A percentile compares a stretch with the other conserved stretches of the same genome.
These are phyloP conservation scores for Rhadinocentrus ornatus DNA, from an alignment of 2,797 vertebrate species.

Conservation along the genomic window DNA sequence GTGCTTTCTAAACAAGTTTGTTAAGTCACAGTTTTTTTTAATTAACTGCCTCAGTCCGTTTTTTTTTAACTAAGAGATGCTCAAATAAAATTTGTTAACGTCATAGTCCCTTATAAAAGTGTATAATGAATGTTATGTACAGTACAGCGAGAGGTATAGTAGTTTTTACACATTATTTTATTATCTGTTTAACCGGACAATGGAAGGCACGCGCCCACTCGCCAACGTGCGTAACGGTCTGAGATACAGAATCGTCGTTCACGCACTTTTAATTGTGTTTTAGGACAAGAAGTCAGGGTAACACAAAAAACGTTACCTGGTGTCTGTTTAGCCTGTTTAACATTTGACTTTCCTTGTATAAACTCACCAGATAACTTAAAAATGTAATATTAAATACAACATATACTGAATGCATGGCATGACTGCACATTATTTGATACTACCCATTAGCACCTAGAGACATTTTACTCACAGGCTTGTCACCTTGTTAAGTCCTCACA, in stretches of 20 bases:
- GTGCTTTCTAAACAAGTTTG: neutral
- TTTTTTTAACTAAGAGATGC: neutral
- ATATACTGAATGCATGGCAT: neutral
- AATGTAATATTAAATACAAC: neutral
- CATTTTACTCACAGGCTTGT: neutral
- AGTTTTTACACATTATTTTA: neutral
- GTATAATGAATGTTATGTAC: neutral
- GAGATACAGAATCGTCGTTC: neutral
- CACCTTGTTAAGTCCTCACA: neutral
- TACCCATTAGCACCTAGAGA: neutral
- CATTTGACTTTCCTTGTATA: neutral
- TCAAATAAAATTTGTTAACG: neutral
- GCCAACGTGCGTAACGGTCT: neutral
- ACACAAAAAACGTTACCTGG: neutral
- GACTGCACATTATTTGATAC: neutral
- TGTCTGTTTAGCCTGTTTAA: neutral
- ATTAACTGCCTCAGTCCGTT: neutral
- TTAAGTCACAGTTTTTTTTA: accelerated
- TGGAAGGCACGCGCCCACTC: neutral
- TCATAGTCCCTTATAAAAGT: neutral
- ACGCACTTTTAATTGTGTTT: neutral
- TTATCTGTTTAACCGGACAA: neutral
- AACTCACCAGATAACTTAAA: neutral
- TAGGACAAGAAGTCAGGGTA: neutral
- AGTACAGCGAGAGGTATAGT: neutral